phyloP scores from a whole-genome alignment of 2,113 vertebrate genomes.

The Cottus gobio region DNA sequence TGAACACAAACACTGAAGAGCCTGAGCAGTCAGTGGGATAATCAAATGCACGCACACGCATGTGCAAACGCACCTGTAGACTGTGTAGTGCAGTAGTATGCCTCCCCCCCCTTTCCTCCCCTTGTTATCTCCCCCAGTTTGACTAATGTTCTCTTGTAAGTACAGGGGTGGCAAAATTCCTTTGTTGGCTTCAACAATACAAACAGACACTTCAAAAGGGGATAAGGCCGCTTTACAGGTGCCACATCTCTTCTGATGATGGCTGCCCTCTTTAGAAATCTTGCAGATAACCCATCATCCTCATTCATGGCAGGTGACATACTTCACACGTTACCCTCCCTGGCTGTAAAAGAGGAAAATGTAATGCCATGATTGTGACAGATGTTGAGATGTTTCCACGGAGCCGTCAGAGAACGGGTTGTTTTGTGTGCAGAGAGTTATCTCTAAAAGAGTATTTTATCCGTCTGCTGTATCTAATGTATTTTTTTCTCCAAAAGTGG shows the following conservation, averaged over 20 bases:
- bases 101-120: slow-evolving; percentile 11
- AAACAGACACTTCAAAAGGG: slow-evolving; percentile 82
- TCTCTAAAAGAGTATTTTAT: slow-evolving; percentile 7
- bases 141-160: slow-evolving; percentile 73
- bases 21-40: neutral
- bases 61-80: slow-evolving; percentile 34
- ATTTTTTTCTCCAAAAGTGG: slow-evolving; percentile 20
- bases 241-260: slow-evolving; percentile 68
- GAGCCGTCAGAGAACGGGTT: neutral
- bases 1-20: slow-evolving; percentile 18
- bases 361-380: slow-evolving; percentile 13
- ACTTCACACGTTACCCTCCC: slow-evolving; percentile 48
- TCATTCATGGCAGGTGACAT: slow-evolving; percentile 60
- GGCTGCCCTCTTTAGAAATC: slow-evolving; percentile 61
- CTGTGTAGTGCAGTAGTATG: slow-evolving; percentile 33
- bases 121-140: slow-evolving; percentile 54
- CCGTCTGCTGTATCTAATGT: neutral
- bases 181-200: slow-evolving; percentile 81
- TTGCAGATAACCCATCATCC: slow-evolving; percentile 61
- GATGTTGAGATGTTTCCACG: slow-evolving; percentile 45
- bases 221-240: slow-evolving; percentile 75
- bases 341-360: slow-evolving; percentile 49
- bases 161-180: slow-evolving; percentile 78
- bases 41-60: slow-evolving; percentile 6
- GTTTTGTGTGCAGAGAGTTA: neutral